Percentiles rank a stretch among this genome's conserved stretches.
Evolutionary conservation across 2,113 vertebrate genomes (phyloP).

Genomic region (Cyphomyrus discorhynchus): DNA sequence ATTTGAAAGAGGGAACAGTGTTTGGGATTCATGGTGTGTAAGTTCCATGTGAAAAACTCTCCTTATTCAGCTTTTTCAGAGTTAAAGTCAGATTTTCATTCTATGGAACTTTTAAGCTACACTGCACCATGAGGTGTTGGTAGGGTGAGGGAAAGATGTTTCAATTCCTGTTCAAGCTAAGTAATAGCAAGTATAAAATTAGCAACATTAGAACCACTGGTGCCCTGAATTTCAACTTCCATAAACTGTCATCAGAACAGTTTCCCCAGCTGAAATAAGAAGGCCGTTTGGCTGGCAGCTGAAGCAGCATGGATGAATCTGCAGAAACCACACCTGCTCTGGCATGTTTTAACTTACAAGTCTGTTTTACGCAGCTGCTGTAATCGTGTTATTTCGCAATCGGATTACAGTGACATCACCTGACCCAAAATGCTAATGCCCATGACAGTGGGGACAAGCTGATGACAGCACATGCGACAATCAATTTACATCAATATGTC

Average conservation of each 20-base stretch:
- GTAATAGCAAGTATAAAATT: background rate
- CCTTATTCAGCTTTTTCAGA: background rate
- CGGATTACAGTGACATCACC: background rate
- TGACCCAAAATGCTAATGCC: background rate
- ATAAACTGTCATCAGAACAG: background rate
- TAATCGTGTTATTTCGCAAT: background rate
- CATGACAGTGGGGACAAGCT: background rate
- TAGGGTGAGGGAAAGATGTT: background rate
- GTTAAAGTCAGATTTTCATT: background rate
- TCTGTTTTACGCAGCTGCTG: background rate
- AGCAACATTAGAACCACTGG: background rate
- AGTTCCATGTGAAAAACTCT: background rate
- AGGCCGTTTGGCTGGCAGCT: too few species aligned
- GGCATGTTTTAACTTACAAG: background rate
- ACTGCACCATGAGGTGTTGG: background rate
- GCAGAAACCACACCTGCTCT: background rate
- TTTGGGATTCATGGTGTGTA: background rate
- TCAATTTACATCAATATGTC: background rate
- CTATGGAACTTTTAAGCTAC: background rate
- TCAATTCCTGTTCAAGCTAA: background rate
- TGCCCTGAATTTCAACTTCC: background rate
- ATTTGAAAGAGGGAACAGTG: background rate
- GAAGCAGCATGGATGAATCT: background rate
- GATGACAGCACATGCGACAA: background rate
- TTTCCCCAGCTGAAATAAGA: background rate